These are phyloP conservation scores for Propithecus perrieri DNA, from an alignment of 2,797 vertebrate species.

Conservation along the genomic window DNA sequence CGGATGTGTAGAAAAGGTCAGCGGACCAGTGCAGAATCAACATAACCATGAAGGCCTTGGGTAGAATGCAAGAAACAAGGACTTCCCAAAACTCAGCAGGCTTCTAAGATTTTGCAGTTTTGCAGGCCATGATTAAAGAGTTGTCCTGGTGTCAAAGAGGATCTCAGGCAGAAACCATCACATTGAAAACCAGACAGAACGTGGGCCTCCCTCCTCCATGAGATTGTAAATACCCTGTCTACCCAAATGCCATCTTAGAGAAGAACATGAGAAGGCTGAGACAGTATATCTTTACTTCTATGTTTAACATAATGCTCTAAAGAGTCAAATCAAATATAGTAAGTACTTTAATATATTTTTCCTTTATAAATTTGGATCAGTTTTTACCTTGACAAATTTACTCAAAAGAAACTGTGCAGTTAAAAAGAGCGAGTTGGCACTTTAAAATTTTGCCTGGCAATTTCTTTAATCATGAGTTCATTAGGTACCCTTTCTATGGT, in stretches of 20 bases:
- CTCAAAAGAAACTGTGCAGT: not conserved
- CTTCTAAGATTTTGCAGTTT: not conserved
- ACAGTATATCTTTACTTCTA: not conserved
- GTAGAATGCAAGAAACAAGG: not conserved
- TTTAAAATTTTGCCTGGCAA: not conserved
- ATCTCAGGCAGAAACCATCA: not conserved
- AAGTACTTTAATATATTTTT: not conserved
- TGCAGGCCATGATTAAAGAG: not conserved
- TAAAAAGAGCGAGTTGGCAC: not conserved
- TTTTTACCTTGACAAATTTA: not conserved
- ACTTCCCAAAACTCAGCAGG: not conserved
- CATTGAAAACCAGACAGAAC: not conserved
- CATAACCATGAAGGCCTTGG: not conserved
- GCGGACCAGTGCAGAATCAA: no score
- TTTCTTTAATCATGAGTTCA: not conserved
- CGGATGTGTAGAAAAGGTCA: not conserved
- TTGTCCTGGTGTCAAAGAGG: not conserved
- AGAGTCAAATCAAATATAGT: not conserved
- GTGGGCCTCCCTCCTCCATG: not conserved
- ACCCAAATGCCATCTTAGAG: not conserved
- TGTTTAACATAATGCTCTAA: not conserved
- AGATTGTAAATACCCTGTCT: not conserved
- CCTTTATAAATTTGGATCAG: not conserved
- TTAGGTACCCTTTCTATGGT: not conserved
- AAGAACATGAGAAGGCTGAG: not conserved